These are phyloP conservation scores for Meleagris gallopavo DNA, from an alignment of 2,113 vertebrate genomes.

Conservation along the genomic window DNA sequence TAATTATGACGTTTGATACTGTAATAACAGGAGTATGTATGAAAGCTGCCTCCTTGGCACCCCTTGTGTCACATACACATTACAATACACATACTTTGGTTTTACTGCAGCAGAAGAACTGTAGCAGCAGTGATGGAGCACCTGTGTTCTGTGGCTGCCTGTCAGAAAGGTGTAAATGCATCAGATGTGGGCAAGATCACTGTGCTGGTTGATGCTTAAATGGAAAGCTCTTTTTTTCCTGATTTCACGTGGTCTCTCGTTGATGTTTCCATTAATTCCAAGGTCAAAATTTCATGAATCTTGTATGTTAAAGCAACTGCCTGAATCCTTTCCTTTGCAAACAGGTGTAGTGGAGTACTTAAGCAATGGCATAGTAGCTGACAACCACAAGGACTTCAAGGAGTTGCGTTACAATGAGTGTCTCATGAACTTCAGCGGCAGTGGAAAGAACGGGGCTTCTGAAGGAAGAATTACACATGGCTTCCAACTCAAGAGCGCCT, in stretches of 20 bases:
- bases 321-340: neutral
- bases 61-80: fast-evolving
- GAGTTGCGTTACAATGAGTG: slow-evolving; percentile 96
- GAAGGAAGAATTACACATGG: slow-evolving; percentile 95
- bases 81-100: fast-evolving
- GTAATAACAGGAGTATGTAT: fast-evolving
- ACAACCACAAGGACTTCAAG: slow-evolving; percentile 99
- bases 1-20: fast-evolving
- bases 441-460: slow-evolving; percentile 89
- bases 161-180: neutral
- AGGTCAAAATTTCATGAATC: neutral
- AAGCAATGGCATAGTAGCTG: slow-evolving; percentile 94
- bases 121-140: neutral
- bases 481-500: slow-evolving; percentile 98
- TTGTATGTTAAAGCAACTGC: neutral
- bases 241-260: fast-evolving
- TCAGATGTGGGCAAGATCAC: fast-evolving
- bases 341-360: slow-evolving; percentile 98
- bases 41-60: neutral
- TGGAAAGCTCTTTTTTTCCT: neutral
- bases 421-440: slow-evolving; percentile 98
- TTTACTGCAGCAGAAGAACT: neutral
- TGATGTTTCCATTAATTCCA: neutral
- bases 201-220: neutral
- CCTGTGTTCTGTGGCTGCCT: neutral